These are phyloP conservation scores for Spisula subtruncata DNA, from an alignment of 2,888 invertebrate genomes.

Conservation along the genomic window DNA sequence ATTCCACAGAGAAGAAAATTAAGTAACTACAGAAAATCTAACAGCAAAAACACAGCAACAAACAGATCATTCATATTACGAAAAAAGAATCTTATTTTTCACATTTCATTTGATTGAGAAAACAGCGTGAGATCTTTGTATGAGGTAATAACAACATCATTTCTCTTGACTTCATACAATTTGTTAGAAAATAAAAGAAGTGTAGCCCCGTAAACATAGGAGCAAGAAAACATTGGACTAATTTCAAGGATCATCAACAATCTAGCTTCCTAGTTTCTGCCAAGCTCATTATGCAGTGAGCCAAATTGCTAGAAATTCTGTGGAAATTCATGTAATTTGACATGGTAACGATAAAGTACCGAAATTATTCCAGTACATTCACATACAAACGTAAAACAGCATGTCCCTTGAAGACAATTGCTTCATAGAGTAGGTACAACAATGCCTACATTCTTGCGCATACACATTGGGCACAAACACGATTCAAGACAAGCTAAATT, in stretches of 20 bases:
- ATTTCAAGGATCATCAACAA: conserved; percentile 25
- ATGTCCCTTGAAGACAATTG: no score
- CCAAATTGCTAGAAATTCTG: conserved; percentile 9
- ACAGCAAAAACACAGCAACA: conserved; percentile 1
- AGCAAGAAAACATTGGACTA: conserved; percentile 31
- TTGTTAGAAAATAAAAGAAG: neutral
- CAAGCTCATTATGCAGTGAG: conserved; percentile 6
- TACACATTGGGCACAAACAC: no score
- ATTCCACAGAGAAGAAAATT: neutral
- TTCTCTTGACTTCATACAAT: neutral
- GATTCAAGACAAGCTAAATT: no score
- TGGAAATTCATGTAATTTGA: conserved; percentile 11
- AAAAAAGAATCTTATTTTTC: neutral
- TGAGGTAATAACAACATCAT: neutral
- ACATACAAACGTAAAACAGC: no score
- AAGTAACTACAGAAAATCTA: neutral
- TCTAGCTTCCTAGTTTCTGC: conserved; percentile 18
- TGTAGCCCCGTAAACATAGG: conserved; percentile 6
- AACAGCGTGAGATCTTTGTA: neutral
- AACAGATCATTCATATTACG: neutral
- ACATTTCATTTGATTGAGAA: conserved; percentile 20
- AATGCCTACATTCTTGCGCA: no score
- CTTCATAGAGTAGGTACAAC: no score
- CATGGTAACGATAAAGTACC: neutral
- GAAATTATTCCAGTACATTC: no score